Evolutionary conservation across 2,113 vertebrate genomes (phyloP), one percentile per base, ranked within the genome.

Genomic region (Callipepla californica): DNA sequence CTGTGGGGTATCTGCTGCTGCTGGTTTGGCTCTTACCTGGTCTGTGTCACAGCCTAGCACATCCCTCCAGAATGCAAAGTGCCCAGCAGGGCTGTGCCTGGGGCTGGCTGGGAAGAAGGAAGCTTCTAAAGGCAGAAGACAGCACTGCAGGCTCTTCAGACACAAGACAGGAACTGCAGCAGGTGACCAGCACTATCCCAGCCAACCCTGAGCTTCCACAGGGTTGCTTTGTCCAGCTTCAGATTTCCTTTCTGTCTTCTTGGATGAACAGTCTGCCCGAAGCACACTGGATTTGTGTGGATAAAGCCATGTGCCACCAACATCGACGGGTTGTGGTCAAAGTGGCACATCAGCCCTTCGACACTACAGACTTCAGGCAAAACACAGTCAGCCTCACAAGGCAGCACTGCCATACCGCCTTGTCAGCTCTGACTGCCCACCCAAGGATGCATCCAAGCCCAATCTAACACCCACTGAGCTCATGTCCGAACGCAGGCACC

Each of bases 321-420:
- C 40, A 58, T 47, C 44, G 70, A 20, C 7, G 38, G 28, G 79
- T 63, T 36, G 40, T 25, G 44, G 59, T 62, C 50, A 63, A 75
- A 87, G 72, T 8, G 66, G 85, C 62, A 68, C 65, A 91, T 81
- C 77, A 89, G 84, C 55, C 70, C 87, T 89, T 76, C 32, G 84
- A 83, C 6, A 9, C 74, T 67, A 80, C 62, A 80, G 62, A 86
- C 50, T 59, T 80, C 12, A 47, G 73, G 58, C 55, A 85, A 81
- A 91, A 74, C 11, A 40, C 86, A 76, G 84, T 38, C n/a, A 51
- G 34, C 25, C 17, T 70, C 68, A 15, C 38, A 55, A 65, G 57
- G 74, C 90, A 84, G 86, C 30, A 44, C 63, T n/a, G 48, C 47
- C 38, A 38, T 16, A 59, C 58, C 80, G 66, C 86, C 59, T 72